phyloP scores from a whole-genome alignment of 2,113 vertebrate species.

The Microcebus lehilahytsara region DNA sequence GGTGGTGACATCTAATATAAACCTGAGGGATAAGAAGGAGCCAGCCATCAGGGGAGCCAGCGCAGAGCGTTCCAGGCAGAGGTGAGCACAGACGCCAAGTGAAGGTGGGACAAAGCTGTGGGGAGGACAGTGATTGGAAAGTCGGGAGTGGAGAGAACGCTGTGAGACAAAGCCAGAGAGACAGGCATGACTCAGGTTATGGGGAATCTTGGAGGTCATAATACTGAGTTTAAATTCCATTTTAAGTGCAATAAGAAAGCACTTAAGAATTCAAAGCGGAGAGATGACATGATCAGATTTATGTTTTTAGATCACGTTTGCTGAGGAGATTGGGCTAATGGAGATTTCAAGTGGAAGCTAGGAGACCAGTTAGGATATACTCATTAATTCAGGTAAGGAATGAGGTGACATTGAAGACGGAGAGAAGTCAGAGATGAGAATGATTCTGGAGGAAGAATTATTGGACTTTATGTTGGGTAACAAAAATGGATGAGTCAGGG shows the following conservation, averaged over 20 bases:
- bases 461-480: background rate
- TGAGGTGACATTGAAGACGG: background rate
- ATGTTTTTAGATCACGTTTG: background rate
- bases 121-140: background rate
- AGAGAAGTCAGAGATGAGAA: background rate
- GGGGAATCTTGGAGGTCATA: background rate
- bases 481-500: background rate
- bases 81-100: background rate
- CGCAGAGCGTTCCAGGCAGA: background rate
- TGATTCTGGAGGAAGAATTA: background rate
- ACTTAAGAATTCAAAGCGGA: background rate
- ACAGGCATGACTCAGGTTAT: background rate
- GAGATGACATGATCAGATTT: background rate
- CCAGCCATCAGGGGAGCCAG: background rate
- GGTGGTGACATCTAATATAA: background rate
- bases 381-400: background rate
- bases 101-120: background rate
- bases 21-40: background rate
- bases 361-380: background rate
- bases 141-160: background rate
- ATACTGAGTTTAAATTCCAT: background rate
- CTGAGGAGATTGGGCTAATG: background rate
- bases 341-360: background rate
- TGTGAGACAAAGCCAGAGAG: background rate
- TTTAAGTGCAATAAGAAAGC: background rate